Conservation (phyloP, 2,797 vertebrate species). For the Glyptemys insculpta region DNA sequence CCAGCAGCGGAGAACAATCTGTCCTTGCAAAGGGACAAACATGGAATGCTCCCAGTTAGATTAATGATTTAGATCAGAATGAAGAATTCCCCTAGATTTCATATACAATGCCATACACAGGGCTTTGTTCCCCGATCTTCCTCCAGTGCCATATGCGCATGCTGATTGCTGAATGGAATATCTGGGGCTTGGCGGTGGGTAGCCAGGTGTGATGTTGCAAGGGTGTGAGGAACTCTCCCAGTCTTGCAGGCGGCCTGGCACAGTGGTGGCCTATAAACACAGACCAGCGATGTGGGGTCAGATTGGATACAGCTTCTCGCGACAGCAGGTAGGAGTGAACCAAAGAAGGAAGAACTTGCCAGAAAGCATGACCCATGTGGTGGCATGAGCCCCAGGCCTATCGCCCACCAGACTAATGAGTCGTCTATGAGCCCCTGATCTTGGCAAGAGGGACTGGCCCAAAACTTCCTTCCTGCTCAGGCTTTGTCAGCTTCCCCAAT, state of each 20-base stretch:
- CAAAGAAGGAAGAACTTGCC: no score
- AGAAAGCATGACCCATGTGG: not conserved
- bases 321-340: not conserved
- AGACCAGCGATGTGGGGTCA: not conserved
- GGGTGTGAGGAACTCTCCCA: not conserved
- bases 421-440: not conserved
- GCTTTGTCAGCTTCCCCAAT: not conserved
- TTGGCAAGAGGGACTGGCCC: not conserved
- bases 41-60: fast-evolving
- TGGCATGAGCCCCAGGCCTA: not conserved
- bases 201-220: not conserved
- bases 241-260: not conserved
- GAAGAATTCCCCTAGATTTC: not conserved
- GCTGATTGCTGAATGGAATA: not conserved
- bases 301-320: not conserved
- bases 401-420: not conserved
- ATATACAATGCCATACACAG: fast-evolving
- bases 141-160: fast-evolving
- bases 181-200: not conserved
- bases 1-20: fast-evolving
- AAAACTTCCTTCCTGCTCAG: not conserved
- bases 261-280: not conserved
- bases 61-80: fast-evolving
- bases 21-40: not conserved
- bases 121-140: not conserved